Evolutionary conservation across 2,888 invertebrate species (phyloP).

Genomic region (Andrena trimmerana): DNA sequence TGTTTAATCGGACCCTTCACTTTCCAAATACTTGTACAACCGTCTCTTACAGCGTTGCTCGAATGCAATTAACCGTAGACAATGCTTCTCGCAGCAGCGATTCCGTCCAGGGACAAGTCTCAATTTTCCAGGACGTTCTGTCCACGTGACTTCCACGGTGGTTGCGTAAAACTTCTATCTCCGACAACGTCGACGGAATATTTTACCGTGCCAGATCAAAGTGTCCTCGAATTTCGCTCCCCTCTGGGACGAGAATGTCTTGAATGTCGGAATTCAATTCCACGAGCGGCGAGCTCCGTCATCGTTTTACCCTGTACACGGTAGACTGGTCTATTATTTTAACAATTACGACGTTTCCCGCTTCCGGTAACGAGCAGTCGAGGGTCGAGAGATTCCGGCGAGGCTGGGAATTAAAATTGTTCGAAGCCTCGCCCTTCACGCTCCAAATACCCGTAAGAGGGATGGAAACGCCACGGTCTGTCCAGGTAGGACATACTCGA

Average conservation of each 20-base stretch:
- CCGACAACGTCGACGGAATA: too few relatives aligned
- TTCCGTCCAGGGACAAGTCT: neutral
- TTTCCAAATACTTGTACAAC: neutral
- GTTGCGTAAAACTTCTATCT: slow-evolving; percentile 10
- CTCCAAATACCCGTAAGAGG: neutral
- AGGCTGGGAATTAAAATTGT: slow-evolving; percentile 50
- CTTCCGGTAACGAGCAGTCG: slow-evolving; percentile 48
- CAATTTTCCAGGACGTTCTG: slow-evolving; percentile 18
- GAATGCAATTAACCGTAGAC: slow-evolving; percentile 26
- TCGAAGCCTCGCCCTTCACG: slow-evolving; percentile 17
- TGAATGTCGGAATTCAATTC: slow-evolving; percentile 66
- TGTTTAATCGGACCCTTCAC: neutral
- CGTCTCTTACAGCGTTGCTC: neutral
- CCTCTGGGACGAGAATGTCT: neutral
- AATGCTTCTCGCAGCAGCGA: neutral
- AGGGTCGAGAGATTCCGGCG: slow-evolving; percentile 8
- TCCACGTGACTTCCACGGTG: neutral
- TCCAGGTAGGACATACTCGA: neutral
- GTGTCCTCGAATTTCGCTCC: slow-evolving; percentile 41
- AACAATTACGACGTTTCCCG: slow-evolving; percentile 71
- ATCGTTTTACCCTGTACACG: slow-evolving; percentile 47
- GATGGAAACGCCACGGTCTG: slow-evolving; percentile 15
- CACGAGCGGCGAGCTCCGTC: slow-evolving; percentile 50
- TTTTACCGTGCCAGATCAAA: neutral
- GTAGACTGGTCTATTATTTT: slow-evolving; percentile 66